Evolutionary conservation across 2,888 invertebrate species (phyloP).

Genomic region (Ptychoptera albimana): DNA sequence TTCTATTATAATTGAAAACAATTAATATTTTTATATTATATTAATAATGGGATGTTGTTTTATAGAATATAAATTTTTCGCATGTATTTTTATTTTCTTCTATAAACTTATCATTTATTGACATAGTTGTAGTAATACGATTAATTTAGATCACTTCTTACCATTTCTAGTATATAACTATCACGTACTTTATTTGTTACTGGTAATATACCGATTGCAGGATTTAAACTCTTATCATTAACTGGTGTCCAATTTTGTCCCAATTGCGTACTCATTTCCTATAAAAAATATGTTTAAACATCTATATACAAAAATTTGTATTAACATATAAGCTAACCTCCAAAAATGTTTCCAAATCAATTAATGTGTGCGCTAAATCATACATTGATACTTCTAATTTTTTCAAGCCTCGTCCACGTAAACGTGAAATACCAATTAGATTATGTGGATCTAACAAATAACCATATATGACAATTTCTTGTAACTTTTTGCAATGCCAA

Average conservation of each 20-base stretch:
- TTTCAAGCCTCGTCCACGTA: conserved; percentile 23
- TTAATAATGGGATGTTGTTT: too few relatives aligned
- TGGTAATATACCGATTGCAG: conserved; percentile 21
- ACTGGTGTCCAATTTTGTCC: conserved; percentile 26
- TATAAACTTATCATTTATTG: conserved; percentile 8
- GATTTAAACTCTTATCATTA: conserved; percentile 20
- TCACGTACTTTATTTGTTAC: conserved; percentile 24
- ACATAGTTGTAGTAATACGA: too few relatives aligned
- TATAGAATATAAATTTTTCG: too few relatives aligned
- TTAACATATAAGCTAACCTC: too few relatives aligned
- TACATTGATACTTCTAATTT: conserved; percentile 28
- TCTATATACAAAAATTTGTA: too few relatives aligned
- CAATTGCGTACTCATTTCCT: conserved; percentile 26
- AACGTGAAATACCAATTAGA: conserved; percentile 26
- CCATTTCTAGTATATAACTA: conserved; percentile 26
- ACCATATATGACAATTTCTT: conserved; percentile 37
- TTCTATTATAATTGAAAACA: too few relatives aligned
- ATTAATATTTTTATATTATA: too few relatives aligned
- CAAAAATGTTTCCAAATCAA: neutral
- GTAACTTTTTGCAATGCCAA: conserved; percentile 38
- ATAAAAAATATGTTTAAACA: conserved; percentile 21
- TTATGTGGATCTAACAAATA: conserved; percentile 29
- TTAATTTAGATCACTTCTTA: conserved; percentile 19
- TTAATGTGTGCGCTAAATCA: conserved; percentile 19
- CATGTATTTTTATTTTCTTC: too few relatives aligned